Conservation (phyloP, 2,113 vertebrate genomes). For the Etheostoma spectabile region DNA sequence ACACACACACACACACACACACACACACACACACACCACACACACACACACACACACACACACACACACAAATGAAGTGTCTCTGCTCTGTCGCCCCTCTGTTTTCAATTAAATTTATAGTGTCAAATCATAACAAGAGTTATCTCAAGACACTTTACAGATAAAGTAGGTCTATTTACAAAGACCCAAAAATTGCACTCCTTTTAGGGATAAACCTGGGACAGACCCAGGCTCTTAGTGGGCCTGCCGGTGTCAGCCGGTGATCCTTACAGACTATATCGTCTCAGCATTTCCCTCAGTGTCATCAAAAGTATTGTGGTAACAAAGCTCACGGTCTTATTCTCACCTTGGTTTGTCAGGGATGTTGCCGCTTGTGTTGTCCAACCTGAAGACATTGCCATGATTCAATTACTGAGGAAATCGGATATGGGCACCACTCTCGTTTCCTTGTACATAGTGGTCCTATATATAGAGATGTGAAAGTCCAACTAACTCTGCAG, state of each 20-base stretch:
- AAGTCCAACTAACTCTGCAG: not conserved
- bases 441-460: not conserved
- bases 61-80: conserved; percentile 3
- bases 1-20: conserved; percentile 28
- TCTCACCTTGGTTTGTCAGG: conserved; percentile 49
- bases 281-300: conserved; percentile 26
- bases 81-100: not conserved
- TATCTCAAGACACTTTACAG: too few species aligned
- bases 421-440: conserved; percentile 7
- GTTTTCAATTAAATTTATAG: not conserved
- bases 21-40: conserved; percentile 27
- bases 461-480: not conserved
- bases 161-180: too few species aligned
- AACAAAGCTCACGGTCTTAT: conserved; percentile 46
- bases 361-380: conserved; percentile 43
- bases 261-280: conserved; percentile 47
- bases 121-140: too few species aligned
- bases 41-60: conserved; percentile 15
- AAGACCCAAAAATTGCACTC: too few species aligned
- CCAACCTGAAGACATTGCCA: conserved; percentile 49
- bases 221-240: too few species aligned
- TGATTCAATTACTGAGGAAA: conserved; percentile 64
- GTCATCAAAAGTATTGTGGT: conserved; percentile 25
- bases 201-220: too few species aligned
- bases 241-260: too few species aligned